Evolutionary conservation across 92 coral and sea anemone species (phyloP), one percentile per base, ranked within the genome.

Genomic region (Palythoa grandis): DNA sequence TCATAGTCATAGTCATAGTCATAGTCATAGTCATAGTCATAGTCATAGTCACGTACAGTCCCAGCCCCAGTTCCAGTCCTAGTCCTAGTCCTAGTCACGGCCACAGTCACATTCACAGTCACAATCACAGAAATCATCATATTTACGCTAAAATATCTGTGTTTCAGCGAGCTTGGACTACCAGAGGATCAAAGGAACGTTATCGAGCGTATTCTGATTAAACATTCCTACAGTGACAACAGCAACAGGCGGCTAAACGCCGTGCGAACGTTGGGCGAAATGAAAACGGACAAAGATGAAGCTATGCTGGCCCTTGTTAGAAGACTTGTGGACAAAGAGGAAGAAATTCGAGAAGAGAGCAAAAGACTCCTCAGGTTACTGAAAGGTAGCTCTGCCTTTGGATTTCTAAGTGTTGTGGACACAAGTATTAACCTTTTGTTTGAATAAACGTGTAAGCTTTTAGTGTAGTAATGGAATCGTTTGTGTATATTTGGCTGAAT

Each of bases 301-400:
- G 90, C 93, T 22, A 57, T 77, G 61, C 86, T 94, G 58, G 74
- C 95, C 24, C 70, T 92, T 39, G 90, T 92, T 40, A 91, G 98
- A 82, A 86, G 93, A 25, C 95, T 94, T 53, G 83, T 88, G 6
- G 98, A 94, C 77, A 82, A 43, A 13, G 83, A 88, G 11, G 88
- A 74, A 73, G 80, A 65, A 20, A 88, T 93, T 14, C 38, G 92
- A 63, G 92, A 90, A 5, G 92, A 88, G 86, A 89, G 95, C 35
- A 90, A 90, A 73, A 61, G 50, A n/a, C 77, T 83, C 63, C 91
- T 94, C 29, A 83, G 88, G 39, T 86, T 65, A 11, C 92, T 94
- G 11, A 87, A 89, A 80, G 98, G 98, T 94, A 72, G 7, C 70
- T 12, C 14, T 65, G 29, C 19, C 43, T 43, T 47, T 23, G 56